Percentiles rank a stretch among this genome's conserved stretches.
Conservation (phyloP, 2,113 vertebrate species). For the Sinocyclocheilus grahami region DNA sequence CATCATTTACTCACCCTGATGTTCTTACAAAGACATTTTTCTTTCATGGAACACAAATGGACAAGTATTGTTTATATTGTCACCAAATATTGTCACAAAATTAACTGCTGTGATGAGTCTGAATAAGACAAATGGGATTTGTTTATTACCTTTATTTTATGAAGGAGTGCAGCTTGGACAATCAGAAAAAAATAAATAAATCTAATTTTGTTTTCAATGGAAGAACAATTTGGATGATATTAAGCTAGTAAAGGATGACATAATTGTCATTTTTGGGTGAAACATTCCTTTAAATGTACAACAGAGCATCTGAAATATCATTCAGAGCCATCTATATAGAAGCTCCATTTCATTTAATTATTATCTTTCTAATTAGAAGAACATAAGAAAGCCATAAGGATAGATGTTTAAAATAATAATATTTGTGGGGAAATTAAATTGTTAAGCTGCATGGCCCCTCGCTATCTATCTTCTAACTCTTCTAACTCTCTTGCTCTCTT, state of each 20-base stretch:
- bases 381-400: slow-evolving; percentile 54
- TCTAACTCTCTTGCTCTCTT: slow-evolving; percentile 26
- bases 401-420: slow-evolving; percentile 59
- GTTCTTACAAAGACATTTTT: neutral
- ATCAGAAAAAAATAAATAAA: no score
- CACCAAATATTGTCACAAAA: neutral
- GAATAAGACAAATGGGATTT: neutral
- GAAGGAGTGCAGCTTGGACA: neutral
- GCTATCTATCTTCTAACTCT: neutral
- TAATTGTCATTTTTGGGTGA: neutral
- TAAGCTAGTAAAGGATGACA: neutral
- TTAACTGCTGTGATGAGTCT: neutral
- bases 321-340: neutral
- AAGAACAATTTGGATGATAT: neutral
- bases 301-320: slow-evolving; percentile 3
- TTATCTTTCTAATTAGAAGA: slow-evolving; percentile 60
- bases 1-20: neutral
- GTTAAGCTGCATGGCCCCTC: slow-evolving; percentile 1
- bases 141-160: neutral
- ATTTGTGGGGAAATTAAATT: slow-evolving; percentile 56
- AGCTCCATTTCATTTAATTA: slow-evolving; percentile 52
- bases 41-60: neutral
- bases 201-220: neutral
- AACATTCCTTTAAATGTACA: neutral
- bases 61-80: neutral